Percentiles rank a stretch among this genome's conserved stretches.
These are phyloP conservation scores for Drosophila elegans DNA, from an alignment of 1,140 invertebrate species.

Conservation along the genomic window DNA sequence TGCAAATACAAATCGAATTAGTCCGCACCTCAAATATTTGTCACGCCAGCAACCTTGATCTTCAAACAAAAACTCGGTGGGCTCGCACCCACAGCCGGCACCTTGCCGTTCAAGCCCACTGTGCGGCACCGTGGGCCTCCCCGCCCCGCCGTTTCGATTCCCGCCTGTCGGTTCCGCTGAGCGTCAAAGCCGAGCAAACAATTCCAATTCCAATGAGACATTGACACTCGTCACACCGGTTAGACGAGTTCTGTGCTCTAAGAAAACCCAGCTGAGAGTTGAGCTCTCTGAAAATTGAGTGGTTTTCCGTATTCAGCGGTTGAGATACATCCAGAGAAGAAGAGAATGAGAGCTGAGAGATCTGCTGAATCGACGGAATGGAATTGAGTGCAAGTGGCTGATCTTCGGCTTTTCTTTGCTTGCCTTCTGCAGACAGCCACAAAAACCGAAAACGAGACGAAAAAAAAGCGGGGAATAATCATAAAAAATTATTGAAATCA, in stretches of 20 bases:
- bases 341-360: slow-evolving; percentile 8
- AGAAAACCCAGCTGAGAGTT: slow-evolving; percentile 29
- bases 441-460: slow-evolving; percentile 52
- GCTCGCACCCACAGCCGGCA: slow-evolving; percentile 35
- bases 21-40: slow-evolving; percentile 15
- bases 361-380: slow-evolving; percentile 43
- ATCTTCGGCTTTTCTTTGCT: slow-evolving; percentile 49
- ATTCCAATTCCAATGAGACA: slow-evolving; percentile 72
- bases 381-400: slow-evolving; percentile 49
- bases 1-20: slow-evolving; percentile 32
- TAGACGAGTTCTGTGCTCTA: slow-evolving; percentile 67
- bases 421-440: slow-evolving; percentile 24
- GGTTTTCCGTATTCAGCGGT: slow-evolving; percentile 64
- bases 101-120: slow-evolving; percentile 45
- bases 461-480: slow-evolving; percentile 65
- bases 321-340: slow-evolving; percentile 3
- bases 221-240: slow-evolving; percentile 82
- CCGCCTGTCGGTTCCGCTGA: slow-evolving; percentile 72
- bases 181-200: slow-evolving; percentile 72
- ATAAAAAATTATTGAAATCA: slow-evolving; percentile 83
- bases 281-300: slow-evolving; percentile 43
- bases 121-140: slow-evolving; percentile 45
- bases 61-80: slow-evolving; percentile 19
- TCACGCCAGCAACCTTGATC: slow-evolving; percentile 20
- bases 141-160: slow-evolving; percentile 2